These are phyloP conservation scores for Lycodopsis pacificus DNA, from an alignment of 2,797 vertebrate species.

Conservation along the genomic window DNA sequence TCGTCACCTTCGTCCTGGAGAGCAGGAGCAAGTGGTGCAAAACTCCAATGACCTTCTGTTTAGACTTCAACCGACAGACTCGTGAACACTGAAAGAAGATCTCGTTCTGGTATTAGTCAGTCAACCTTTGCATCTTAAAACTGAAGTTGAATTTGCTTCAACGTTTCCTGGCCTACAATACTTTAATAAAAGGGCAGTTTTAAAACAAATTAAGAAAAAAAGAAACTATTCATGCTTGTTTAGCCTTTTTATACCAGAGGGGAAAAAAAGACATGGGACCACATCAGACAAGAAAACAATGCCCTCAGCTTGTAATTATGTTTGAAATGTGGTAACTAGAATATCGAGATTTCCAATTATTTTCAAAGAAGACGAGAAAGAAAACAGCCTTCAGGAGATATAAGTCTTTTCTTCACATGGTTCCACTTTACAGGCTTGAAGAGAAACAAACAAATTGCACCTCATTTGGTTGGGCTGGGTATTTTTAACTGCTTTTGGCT, in stretches of 20 bases:
- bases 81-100: not conserved
- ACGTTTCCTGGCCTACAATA: slow-evolving; percentile 43
- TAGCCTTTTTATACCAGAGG: slow-evolving; percentile 55
- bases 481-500: slow-evolving; percentile 85
- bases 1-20: slow-evolving; percentile 28
- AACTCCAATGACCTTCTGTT: slow-evolving; percentile 1
- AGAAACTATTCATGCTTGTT: slow-evolving; percentile 64
- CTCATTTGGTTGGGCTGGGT: slow-evolving; percentile 81
- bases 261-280: slow-evolving; percentile 67
- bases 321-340: slow-evolving; percentile 82
- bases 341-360: slow-evolving; percentile 83
- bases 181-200: slow-evolving; percentile 68
- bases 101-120: slow-evolving; percentile 13
- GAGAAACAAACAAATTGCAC: slow-evolving; percentile 89
- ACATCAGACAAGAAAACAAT: slow-evolving; percentile 81
- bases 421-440: slow-evolving; percentile 85
- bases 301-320: slow-evolving; percentile 81
- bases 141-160: slow-evolving; percentile 9
- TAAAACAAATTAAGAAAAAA: slow-evolving; percentile 64
- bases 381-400: slow-evolving; percentile 74
- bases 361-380: slow-evolving; percentile 72
- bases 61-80: not conserved
- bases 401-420: slow-evolving; percentile 81
- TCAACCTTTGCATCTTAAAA: slow-evolving; percentile 17
- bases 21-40: not conserved